A percentile compares a stretch with the other conserved stretches of the same genome.
These are phyloP conservation scores for Uria aalge DNA, from an alignment of 2,113 vertebrate genomes.

Conservation along the genomic window DNA sequence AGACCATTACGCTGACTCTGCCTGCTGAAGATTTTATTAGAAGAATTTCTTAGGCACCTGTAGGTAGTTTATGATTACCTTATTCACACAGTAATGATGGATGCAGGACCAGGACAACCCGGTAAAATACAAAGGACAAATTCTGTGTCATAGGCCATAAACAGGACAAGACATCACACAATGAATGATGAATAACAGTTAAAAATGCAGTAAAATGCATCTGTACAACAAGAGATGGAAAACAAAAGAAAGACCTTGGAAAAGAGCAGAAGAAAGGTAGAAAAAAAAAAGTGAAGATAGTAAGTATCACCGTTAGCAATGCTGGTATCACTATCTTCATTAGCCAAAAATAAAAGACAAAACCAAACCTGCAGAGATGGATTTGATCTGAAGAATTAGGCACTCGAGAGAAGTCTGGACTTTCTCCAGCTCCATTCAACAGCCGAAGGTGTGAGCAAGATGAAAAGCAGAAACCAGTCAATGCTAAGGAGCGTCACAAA, in stretches of 20 bases:
- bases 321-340: background rate
- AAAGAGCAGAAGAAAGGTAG: background rate
- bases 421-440: constrained; percentile 40
- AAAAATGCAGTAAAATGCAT: background rate
- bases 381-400: constrained; percentile 34
- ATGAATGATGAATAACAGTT: background rate
- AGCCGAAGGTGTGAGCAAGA: constrained; percentile 20
- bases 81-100: background rate
- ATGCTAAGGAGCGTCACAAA: background rate
- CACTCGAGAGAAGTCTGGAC: background rate
- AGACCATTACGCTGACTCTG: background rate
- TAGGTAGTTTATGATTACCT: background rate
- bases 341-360: constrained; percentile 20
- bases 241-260: background rate
- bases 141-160: background rate
- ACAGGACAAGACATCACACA: background rate
- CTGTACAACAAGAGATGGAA: background rate
- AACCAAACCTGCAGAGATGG: background rate
- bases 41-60: background rate
- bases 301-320: background rate
- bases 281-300: background rate
- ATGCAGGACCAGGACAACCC: background rate
- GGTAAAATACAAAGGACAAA: background rate
- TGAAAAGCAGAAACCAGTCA: constrained; percentile 34
- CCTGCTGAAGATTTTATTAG: background rate